phyloP scores from a whole-genome alignment of 2,888 invertebrate species.

The Acanthopleura granulata region DNA sequence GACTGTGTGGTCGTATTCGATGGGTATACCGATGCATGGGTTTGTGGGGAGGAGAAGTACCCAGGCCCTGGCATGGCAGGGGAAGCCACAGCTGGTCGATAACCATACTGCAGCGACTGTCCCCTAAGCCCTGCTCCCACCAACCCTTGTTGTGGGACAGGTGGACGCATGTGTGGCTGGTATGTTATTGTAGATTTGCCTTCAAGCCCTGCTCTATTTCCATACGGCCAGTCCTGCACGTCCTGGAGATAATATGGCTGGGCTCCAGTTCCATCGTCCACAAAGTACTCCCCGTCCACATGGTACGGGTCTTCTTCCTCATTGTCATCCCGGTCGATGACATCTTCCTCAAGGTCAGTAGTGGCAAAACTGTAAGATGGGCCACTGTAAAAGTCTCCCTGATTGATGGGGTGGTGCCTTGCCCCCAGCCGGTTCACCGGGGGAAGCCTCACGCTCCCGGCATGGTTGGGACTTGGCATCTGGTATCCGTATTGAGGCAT shows the following conservation, averaged over 20 bases:
- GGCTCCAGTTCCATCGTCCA: slow-evolving; percentile 34
- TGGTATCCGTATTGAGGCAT: slow-evolving; percentile 44
- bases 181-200: slow-evolving; percentile 54
- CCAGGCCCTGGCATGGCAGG: slow-evolving; percentile 53
- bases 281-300: slow-evolving; percentile 50
- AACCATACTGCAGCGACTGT: slow-evolving; percentile 51
- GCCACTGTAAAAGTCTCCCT: background rate
- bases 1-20: slow-evolving; percentile 5
- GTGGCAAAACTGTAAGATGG: slow-evolving; percentile 33
- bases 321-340: slow-evolving; percentile 2
- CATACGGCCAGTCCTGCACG: slow-evolving; percentile 59
- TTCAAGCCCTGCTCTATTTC: slow-evolving; percentile 48
- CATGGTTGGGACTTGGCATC: slow-evolving; percentile 33
- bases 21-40: slow-evolving; percentile 2
- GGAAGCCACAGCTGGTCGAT: slow-evolving; percentile 25
- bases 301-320: slow-evolving; percentile 41
- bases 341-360: slow-evolving; percentile 41
- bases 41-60: slow-evolving; percentile 45
- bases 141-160: slow-evolving; percentile 43
- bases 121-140: slow-evolving; percentile 53
- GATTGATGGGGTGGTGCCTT: background rate
- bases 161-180: slow-evolving; percentile 37
- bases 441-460: background rate
- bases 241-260: slow-evolving; percentile 45
- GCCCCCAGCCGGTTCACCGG: background rate